These are phyloP conservation scores for Thalassoma bifasciatum DNA, from an alignment of 2,113 vertebrate species.

Conservation along the genomic window DNA sequence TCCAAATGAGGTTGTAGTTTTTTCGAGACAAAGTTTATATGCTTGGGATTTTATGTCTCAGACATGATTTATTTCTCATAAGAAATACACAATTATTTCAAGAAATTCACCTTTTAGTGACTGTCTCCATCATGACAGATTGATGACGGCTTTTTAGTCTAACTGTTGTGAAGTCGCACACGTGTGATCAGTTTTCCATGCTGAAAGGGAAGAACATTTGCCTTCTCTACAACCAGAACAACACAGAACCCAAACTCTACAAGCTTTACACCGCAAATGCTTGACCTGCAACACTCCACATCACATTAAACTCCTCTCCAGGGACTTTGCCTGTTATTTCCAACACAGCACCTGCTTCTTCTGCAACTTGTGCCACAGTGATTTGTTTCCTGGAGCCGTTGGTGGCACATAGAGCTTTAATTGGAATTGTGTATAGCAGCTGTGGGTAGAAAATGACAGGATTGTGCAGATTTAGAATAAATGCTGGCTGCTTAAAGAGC, in stretches of 20 bases:
- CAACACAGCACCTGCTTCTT: slow-evolving; percentile 49
- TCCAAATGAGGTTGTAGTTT: too few species aligned
- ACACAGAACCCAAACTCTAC: slow-evolving; percentile 3
- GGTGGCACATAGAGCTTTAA: background rate
- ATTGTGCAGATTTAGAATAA: slow-evolving; percentile 42
- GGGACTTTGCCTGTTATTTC: slow-evolving; percentile 23
- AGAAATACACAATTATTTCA: background rate
- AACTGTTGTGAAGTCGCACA: too few species aligned
- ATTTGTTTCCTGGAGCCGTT: slow-evolving; percentile 32
- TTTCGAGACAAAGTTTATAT: too few species aligned
- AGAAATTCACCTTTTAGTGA: too few species aligned
- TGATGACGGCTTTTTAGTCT: too few species aligned
- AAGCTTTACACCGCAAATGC: background rate
- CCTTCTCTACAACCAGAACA: background rate
- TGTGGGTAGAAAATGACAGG: slow-evolving; percentile 38
- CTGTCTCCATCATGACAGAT: too few species aligned
- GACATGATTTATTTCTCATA: background rate
- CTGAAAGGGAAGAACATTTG: background rate
- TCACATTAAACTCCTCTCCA: slow-evolving; percentile 3
- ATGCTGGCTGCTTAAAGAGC: slow-evolving; percentile 29
- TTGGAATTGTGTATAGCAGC: slow-evolving; percentile 17
- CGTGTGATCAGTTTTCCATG: background rate
- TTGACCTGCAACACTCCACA: slow-evolving; percentile 5
- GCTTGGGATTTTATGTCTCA: too few species aligned
- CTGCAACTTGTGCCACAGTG: slow-evolving; percentile 22